Evolutionary conservation across 2,888 invertebrate species (phyloP), one percentile per base, ranked within the genome.

Genomic region (Dryomyza anilis): DNA sequence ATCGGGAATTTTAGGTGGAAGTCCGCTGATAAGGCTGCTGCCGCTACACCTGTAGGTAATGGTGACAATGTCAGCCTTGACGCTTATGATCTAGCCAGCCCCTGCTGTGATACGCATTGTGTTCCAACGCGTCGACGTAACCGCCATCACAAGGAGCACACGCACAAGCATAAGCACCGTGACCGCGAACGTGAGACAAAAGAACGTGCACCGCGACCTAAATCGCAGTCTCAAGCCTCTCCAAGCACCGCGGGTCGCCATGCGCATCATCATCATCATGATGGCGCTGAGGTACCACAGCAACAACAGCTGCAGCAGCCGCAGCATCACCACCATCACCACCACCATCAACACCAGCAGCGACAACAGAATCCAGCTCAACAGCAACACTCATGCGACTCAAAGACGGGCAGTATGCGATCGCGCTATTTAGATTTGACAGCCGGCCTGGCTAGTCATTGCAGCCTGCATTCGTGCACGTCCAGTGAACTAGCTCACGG

Each of bases 21-120:
- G 66, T 81, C 82, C 0, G 69, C 77, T 1, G 81, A 81, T 14
- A 85, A 85, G 64, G 66, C 78, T 0, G 67, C 72, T 0, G 58
- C 72, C 12, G 62, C 68, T 1, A 65, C 67, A 16, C 64, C 66
- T 1, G 67, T 63, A 27, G 67, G 65, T 4, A 87, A 87, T 76
- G 76, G 73, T 1, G 93, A 92, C 72, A 90, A 90, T 65, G 90
- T 90, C 52, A 94, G 93, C 74, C 84, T 94, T 61, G 94, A 94
- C 79, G 94, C 93, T 3, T 94, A 94, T 73, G 94, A 94, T 78
- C 84, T 94, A 56, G 94, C 94, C 0, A 92, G 93, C 77, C 92
- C 93, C 0, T 94, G 94, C 77, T 94, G 94, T 79, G 92, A 93
- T 79, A 91, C 93, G 0, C 91, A 93, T 72, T 94, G 93, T 78